These are phyloP conservation scores for Syngnathus floridae DNA, from an alignment of 2,113 vertebrate species.

Conservation along the genomic window DNA sequence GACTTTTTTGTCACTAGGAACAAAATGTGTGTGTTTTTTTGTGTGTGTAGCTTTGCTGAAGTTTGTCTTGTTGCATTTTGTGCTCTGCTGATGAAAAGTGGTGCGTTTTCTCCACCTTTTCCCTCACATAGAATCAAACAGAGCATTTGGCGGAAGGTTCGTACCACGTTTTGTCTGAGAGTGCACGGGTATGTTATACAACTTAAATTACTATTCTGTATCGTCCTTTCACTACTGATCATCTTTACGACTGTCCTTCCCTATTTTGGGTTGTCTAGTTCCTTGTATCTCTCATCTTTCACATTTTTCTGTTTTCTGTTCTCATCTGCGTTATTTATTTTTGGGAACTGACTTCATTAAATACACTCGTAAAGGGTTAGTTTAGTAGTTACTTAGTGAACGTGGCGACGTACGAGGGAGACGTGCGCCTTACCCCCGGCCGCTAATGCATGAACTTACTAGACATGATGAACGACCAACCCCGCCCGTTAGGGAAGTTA, in stretches of 20 bases:
- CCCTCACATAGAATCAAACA: slow-evolving; percentile 56
- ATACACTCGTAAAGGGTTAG: background rate
- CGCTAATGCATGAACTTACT: slow-evolving; percentile 15
- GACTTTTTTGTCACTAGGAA: background rate
- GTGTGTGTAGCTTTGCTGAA: background rate
- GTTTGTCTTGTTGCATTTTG: slow-evolving; percentile 4
- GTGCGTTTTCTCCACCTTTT: slow-evolving; percentile 37
- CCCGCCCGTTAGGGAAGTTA: slow-evolving; percentile 15
- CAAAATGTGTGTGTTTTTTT: background rate
- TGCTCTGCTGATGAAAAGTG: slow-evolving; percentile 27
- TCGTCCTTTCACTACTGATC: slow-evolving; percentile 14
- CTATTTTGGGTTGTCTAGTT: background rate
- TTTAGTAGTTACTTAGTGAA: background rate
- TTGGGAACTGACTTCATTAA: background rate
- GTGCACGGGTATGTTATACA: slow-evolving; percentile 80
- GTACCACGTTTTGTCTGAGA: slow-evolving; percentile 79
- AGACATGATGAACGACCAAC: background rate
- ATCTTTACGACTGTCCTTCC: slow-evolving; percentile 8
- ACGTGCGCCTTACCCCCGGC: background rate
- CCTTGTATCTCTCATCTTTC: background rate
- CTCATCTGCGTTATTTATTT: slow-evolving; percentile 1
- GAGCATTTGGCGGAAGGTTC: slow-evolving; percentile 59
- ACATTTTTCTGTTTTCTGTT: background rate
- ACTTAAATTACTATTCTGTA: slow-evolving; percentile 16
- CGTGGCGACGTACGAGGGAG: background rate